Evolutionary conservation across 1,140 invertebrate species (phyloP), one percentile per base, ranked within the genome.

Genomic region (Drosophila tropicalis): DNA sequence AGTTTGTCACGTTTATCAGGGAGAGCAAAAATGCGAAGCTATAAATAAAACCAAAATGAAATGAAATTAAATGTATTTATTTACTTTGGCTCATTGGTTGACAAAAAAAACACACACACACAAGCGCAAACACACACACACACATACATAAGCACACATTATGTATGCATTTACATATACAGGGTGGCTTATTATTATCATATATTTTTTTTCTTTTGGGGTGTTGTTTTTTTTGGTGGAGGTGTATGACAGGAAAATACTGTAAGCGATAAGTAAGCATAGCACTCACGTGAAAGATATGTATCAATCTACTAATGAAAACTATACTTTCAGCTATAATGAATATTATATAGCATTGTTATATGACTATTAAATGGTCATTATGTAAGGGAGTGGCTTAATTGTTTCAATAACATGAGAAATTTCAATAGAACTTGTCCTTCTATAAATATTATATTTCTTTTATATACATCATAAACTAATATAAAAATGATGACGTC

Each of bases 1-100:
- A 86, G 79, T 86, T 77, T 83, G 79, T 83, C 83, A 86, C 83
- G 83, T 87, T 86, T 82, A 86, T 81, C 67, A 57, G 15, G 44
- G 39, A 64, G 56, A 76, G 54, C 62, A 56, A 69, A 76, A 68
- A 75, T 61, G 54, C 74, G 74, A 67, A 74, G 60, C 61, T 57
- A 40, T 69, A 61, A 76, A 62, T 63, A 65, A 55, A 64, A 19
- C 44, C 36, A 29, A 70, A 71, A 66, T 58, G 44, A 51, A 51
- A 51, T 51, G 44, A 51, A 51, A 51, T 51, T 51, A 51, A 51
- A 51, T 51, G 44, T 51, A 25, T 39, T n/a, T 64, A 55, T 65
- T 70, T 76, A 56, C 66, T 70, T 62, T 15, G 55, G 44, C 44
- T 47, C 44, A 32, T 32, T 19, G 39, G 25, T 41, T 63, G 55